Evolutionary conservation across 2,888 invertebrate species (phyloP), one percentile per base, ranked within the genome.

Genomic region (Lacanobia oleracea): DNA sequence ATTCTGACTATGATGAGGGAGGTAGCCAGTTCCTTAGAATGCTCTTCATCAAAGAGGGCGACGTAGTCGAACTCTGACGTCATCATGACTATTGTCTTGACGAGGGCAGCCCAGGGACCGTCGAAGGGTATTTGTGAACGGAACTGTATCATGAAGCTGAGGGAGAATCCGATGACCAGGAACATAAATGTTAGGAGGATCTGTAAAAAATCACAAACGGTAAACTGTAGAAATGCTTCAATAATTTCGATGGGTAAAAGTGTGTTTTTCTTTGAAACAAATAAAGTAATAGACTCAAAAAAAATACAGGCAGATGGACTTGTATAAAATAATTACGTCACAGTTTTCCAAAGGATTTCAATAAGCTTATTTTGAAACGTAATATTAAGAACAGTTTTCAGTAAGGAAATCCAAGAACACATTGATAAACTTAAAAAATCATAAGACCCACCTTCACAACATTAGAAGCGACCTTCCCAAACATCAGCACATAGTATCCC

Each of bases 81-180:
- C 96, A 97, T 96, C 97, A 97, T 97, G 12, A 97, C 96, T 56
- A 97, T 92, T 0, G 97, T 96, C 81, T 97, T 97, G 23, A 96
- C 94, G 1, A 97, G 86, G 0, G 97, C 94, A 23, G 95, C 93
- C 93, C 96, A 96, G 0, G 96, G 96, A 16, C 94, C 93, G 33
- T 94, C 93, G 79, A 97, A 97, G 0, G 96, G 96, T 27, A 93
- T 89, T 77, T 94, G 90, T 0, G 95, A 94, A 33, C 92, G 93
- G 85, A 97, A 97, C 81, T 97, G 95, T 57, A 97, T 95, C 94
- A 96, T 96, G 81, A 97, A 97, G 79, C 96, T 94, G 21, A 97
- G 88, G 0, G 96, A 93, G 82, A 97, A 97, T 27, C 96, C 97
- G 60, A 97, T 90, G 2, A 97, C 92, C n/a, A 97, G 88, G 82